These are phyloP conservation scores for Macaca mulatta DNA, from an alignment of 2,113 vertebrate genomes.

Conservation along the genomic window DNA sequence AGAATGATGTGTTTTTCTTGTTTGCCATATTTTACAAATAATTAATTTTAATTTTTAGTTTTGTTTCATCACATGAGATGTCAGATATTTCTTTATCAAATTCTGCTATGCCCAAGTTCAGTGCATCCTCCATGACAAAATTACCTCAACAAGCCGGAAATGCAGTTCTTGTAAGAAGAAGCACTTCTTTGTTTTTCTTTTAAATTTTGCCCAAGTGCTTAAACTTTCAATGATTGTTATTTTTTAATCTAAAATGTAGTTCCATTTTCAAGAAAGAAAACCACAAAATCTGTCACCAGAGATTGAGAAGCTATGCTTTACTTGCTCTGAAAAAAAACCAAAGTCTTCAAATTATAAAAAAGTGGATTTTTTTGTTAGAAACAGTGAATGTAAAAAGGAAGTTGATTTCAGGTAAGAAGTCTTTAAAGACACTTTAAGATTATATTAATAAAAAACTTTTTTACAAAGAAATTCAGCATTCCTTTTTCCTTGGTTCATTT, in stretches of 20 bases:
- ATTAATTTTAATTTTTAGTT: slow-evolving; percentile 79
- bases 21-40: slow-evolving; percentile 37
- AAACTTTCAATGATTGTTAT: slow-evolving; percentile 27
- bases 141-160: slow-evolving; percentile 61
- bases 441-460: slow-evolving; percentile 10
- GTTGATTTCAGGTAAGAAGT: slow-evolving; percentile 80
- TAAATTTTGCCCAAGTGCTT: slow-evolving; percentile 16
- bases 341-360: slow-evolving; percentile 68
- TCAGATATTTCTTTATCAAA: slow-evolving; percentile 52
- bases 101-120: slow-evolving; percentile 52
- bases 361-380: slow-evolving; percentile 80
- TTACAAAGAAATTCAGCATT: slow-evolving; percentile 49
- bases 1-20: slow-evolving; percentile 24
- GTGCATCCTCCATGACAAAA: slow-evolving; percentile 53
- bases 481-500: slow-evolving; percentile 40
- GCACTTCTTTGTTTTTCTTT: slow-evolving; percentile 37
- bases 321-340: slow-evolving; percentile 56
- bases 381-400: slow-evolving; percentile 66
- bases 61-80: slow-evolving; percentile 60
- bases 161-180: slow-evolving; percentile 77
- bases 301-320: slow-evolving; percentile 67
- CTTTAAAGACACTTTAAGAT: slow-evolving; percentile 45
- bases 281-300: slow-evolving; percentile 68
- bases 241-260: slow-evolving; percentile 71
- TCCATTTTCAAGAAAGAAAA: slow-evolving; percentile 71